Base-by-base conservation (phyloP, 2,797 vertebrate species). In the Todus mexicanus region DNA sequence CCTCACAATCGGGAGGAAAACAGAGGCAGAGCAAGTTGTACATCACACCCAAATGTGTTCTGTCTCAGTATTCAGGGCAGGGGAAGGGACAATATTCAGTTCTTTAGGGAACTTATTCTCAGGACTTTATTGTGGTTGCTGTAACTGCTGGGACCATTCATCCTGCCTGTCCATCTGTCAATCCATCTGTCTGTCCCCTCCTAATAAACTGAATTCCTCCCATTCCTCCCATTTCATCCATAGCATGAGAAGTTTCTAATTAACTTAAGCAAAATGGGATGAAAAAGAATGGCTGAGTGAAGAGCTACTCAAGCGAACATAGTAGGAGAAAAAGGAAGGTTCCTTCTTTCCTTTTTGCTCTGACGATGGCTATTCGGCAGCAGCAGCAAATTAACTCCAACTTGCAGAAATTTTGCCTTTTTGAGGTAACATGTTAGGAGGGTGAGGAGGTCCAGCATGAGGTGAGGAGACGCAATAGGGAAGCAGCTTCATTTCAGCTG, bases 301-400 rank as follows among this genome's bases (percentile, higher is more conserved):
- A 54, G 54, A 81, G 38, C 37, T 84, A 20, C 47, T 54, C 54
- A 48, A 42, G 48, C 1, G 7, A 79, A 59, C n/a, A n/a, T n/a
- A n/a, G n/a, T 29, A 74, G 69, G 42, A 72, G 38, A 66, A 84
- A 70, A 56, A 70, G 59, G 33, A 56, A 35, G 5, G 15, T 54
- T 60, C 27, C 11, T 66, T 35, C n/a, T 71, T 84, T 82, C 25
- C 21, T 6, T 38, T 84, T 90, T 43, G 4, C 33, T 72, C 43
- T 1, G 1, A 6, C 33, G 0, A 0, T 66, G 42, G 25, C 60
- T 1, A 4, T 15, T 0, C 3, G 31, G 18, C 65, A 3, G 42
- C 21, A 57, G 35, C 53, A 75, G 38, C 42, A 26, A 3, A 35
- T 38, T 11, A 60, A 31, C 45, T 56, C 42, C 50, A n/a, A 45